A percentile compares a stretch with the other conserved stretches of the same genome.
phyloP scores from a whole-genome alignment of 2,888 invertebrate genomes.

The Acanthococcus lagerstroemiae region DNA sequence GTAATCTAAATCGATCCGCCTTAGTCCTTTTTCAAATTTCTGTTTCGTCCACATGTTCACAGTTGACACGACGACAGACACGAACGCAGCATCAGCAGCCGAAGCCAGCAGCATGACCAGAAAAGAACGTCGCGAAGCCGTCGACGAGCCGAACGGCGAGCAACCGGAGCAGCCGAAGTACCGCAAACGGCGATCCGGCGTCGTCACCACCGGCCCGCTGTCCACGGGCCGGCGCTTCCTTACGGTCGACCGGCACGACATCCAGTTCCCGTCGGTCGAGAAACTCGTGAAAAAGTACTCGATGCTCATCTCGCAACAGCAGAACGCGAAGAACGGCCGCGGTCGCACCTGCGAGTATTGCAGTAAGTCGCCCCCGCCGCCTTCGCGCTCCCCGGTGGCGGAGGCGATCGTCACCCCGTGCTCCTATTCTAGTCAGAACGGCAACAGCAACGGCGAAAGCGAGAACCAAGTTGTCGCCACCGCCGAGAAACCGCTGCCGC shows the following conservation, averaged over 20 bases:
- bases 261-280: slow-evolving; percentile 33
- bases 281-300: slow-evolving; percentile 32
- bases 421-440: not conserved
- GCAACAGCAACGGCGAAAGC: not conserved
- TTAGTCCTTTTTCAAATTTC: no score
- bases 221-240: not conserved
- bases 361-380: not conserved
- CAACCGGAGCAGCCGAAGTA: not conserved
- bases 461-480: not conserved
- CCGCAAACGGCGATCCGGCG: slow-evolving; percentile 15
- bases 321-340: slow-evolving; percentile 12
- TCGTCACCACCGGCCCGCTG: slow-evolving; percentile 3
- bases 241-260: not conserved
- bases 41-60: no score
- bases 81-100: no score
- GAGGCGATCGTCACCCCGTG: not conserved
- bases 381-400: slow-evolving; percentile 48
- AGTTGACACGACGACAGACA: no score
- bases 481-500: not conserved
- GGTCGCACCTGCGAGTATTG: not conserved
- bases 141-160: no score
- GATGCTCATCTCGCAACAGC: slow-evolving; percentile 31
- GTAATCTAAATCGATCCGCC: no score
- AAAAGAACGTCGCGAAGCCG: no score
- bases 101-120: no score